These are phyloP conservation scores for Acrocephalus scirpaceus DNA, from an alignment of 2,797 vertebrate species.

Conservation along the genomic window DNA sequence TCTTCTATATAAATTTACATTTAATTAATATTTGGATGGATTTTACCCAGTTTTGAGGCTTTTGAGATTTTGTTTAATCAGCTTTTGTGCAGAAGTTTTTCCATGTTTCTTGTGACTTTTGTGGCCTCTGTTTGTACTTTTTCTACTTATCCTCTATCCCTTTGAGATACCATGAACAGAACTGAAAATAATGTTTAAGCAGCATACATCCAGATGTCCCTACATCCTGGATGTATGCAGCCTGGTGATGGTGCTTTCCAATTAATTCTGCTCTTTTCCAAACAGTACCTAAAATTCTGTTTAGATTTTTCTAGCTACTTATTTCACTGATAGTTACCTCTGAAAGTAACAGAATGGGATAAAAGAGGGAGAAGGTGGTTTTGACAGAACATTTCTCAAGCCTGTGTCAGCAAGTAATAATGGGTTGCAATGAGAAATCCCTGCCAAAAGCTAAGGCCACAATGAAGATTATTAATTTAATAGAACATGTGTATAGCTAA, in stretches of 20 bases:
- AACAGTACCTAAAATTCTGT: not conserved
- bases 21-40: not conserved
- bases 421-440: not conserved
- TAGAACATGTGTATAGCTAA: not conserved
- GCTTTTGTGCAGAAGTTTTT: not conserved
- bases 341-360: not conserved
- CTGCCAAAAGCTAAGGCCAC: not conserved
- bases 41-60: not conserved
- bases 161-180: not conserved
- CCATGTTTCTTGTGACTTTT: not conserved
- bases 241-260: not conserved
- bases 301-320: not conserved
- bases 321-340: not conserved
- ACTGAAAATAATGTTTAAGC: not conserved
- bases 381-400: not conserved
- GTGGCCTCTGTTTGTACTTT: not conserved
- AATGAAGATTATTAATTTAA: not conserved
- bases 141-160: not conserved
- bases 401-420: not conserved
- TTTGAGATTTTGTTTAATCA: not conserved
- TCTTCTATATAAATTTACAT: not conserved
- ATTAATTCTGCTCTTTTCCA: not conserved
- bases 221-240: not conserved
- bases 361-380: not conserved
- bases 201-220: not conserved